phyloP scores from a whole-genome alignment of 2,888 invertebrate species.

The Cataglyphis livida region DNA sequence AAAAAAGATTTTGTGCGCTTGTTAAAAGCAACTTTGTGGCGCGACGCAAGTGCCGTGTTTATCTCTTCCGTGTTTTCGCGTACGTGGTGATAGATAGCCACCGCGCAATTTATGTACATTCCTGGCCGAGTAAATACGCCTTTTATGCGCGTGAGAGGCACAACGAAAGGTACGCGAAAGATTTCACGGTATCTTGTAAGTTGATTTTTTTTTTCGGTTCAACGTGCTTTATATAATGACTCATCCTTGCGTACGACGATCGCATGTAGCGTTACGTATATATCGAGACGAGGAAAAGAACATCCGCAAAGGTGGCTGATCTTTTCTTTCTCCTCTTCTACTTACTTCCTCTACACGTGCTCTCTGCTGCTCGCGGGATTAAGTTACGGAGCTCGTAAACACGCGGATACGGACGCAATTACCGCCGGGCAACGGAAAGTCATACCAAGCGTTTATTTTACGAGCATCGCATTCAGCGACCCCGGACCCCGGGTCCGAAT shows the following conservation, averaged over 20 bases:
- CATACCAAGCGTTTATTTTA: conserved; percentile 59
- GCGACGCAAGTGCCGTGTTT: conserved; percentile 7
- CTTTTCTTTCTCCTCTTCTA: conserved; percentile 1
- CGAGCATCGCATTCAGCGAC: conserved; percentile 54
- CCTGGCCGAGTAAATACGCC: conserved; percentile 34
- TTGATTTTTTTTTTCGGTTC: conserved; percentile 8
- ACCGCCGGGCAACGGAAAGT: conserved; percentile 45
- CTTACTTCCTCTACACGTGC: conserved; percentile 44
- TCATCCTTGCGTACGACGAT: conserved; percentile 15
- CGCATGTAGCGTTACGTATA: background rate
- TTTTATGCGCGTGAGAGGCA: background rate
- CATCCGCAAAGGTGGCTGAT: conserved; percentile 10
- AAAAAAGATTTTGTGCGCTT: conserved; percentile 32
- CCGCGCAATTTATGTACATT: conserved; percentile 36
- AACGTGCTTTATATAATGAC: conserved; percentile 23
- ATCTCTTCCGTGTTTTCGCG: conserved; percentile 9
- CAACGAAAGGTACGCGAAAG: background rate
- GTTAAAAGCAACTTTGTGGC: conserved; percentile 36
- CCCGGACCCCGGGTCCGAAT: conserved; percentile 46
- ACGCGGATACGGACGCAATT: conserved; percentile 43
- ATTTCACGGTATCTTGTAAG: conserved; percentile 15
- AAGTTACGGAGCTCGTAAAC: conserved; percentile 51
- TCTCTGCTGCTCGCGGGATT: conserved; percentile 45
- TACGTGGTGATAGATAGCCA: conserved; percentile 18
- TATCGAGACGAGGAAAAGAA: background rate